A percentile compares a stretch with the other conserved stretches of the same genome.
These are phyloP conservation scores for Holothuria leucospilota DNA, from an alignment of 53 echinoderm and acorn worm species.

Conservation along the genomic window DNA sequence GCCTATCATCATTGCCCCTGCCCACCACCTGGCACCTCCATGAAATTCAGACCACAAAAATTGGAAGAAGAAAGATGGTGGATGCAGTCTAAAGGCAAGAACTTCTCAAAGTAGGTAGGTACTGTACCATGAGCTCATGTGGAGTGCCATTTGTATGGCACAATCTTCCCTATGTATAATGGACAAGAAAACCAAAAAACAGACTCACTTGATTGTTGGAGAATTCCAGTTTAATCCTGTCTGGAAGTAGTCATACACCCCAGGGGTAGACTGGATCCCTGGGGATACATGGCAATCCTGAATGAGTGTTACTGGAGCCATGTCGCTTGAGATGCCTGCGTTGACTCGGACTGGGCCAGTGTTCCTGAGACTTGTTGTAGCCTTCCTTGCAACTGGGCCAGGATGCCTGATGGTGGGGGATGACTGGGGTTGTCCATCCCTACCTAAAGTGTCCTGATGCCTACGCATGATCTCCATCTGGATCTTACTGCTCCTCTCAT, in stretches of 20 bases:
- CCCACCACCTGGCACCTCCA: no score
- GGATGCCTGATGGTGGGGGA: conserved; percentile 14
- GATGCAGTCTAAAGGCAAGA: no score
- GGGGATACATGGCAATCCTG: conserved; percentile 87
- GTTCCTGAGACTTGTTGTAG: conserved; percentile 69
- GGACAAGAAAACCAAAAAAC: neutral
- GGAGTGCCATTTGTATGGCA: no score
- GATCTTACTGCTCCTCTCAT: conserved; percentile 78
- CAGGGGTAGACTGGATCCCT: conserved; percentile 79
- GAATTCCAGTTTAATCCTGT: conserved; percentile 14
- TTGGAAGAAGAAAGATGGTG: no score
- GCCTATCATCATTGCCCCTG: no score
- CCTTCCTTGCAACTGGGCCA: conserved; percentile 64
- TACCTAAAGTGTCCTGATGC: conserved; percentile 31
- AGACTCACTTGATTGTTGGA: conserved; percentile 20
- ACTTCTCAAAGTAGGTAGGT: no score
- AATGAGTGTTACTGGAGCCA: conserved; percentile 78
- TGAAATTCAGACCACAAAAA: no score
- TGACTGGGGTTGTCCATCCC: neutral
- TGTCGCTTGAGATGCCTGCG: conserved; percentile 20
- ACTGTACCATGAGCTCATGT: no score
- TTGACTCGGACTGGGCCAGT: conserved; percentile 73
- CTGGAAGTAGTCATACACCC: conserved; percentile 67
- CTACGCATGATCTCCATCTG: conserved; percentile 80
- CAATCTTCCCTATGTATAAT: neutral